These are phyloP conservation scores for Semotilus atromaculatus DNA, from an alignment of 2,797 vertebrate species.

Conservation along the genomic window DNA sequence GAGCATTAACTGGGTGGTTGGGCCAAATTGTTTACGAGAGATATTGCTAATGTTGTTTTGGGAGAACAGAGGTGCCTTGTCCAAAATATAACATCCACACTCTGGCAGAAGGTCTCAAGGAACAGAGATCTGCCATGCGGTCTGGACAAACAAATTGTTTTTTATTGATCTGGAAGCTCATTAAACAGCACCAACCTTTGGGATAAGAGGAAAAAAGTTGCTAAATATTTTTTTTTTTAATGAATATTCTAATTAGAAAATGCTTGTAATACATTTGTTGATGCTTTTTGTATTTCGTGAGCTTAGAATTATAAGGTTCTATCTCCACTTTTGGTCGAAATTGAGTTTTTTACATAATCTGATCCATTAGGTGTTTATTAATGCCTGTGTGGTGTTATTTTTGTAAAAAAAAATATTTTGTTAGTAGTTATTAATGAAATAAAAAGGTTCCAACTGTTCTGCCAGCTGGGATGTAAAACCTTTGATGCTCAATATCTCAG, in stretches of 20 bases:
- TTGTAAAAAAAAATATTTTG: too few relatives aligned
- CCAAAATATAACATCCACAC: not conserved
- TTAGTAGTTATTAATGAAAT: too few relatives aligned
- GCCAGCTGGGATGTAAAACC: too few relatives aligned
- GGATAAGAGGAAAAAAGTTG: not conserved
- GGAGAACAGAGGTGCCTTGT: conserved; percentile 6
- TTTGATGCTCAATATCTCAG: too few relatives aligned
- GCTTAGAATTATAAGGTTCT: too few relatives aligned
- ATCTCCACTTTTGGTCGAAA: too few relatives aligned
- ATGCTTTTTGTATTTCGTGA: not conserved
- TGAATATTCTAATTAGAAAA: not conserved
- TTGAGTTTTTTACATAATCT: too few relatives aligned
- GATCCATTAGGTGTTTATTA: too few relatives aligned
- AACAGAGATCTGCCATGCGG: conserved; percentile 26
- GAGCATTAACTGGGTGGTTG: conserved; percentile 38
- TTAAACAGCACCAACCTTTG: not conserved
- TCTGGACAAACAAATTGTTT: conserved; percentile 42
- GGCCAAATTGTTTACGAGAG: conserved; percentile 38
- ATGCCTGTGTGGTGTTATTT: too few relatives aligned
- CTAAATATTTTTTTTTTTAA: too few relatives aligned
- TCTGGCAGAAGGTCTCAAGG: not conserved
- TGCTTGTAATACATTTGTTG: not conserved
- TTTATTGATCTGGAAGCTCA: not conserved
- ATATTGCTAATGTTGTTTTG: conserved; percentile 17
- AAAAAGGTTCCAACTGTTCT: too few relatives aligned